Conservation (phyloP, 2,888 invertebrate species). For the Ectemnius cavifrons region DNA sequence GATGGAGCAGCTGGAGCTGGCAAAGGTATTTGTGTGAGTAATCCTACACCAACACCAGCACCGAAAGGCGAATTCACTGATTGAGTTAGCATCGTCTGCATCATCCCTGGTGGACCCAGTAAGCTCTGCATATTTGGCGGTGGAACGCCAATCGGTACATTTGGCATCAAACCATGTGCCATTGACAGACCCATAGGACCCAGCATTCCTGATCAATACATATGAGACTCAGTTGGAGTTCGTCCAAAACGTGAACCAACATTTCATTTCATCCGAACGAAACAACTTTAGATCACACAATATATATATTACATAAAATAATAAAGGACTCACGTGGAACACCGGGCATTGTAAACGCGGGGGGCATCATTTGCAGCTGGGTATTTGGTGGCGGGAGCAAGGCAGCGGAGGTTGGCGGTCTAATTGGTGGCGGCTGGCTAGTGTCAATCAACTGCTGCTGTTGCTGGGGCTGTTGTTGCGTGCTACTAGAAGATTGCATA, state of each 20-base stretch:
- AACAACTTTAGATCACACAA: neutral
- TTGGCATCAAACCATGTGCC: slow-evolving; percentile 80
- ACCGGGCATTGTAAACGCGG: slow-evolving; percentile 77
- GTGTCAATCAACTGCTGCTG: slow-evolving; percentile 79
- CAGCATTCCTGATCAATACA: slow-evolving; percentile 70
- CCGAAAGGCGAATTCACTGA: slow-evolving; percentile 76
- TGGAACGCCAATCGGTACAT: slow-evolving; percentile 80
- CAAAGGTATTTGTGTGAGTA: slow-evolving; percentile 76
- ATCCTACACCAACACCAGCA: slow-evolving; percentile 72
- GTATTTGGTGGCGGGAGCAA: slow-evolving; percentile 76
- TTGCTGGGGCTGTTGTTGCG: slow-evolving; percentile 53
- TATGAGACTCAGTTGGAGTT: neutral
- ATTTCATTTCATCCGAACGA: neutral
- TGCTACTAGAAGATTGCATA: slow-evolving; percentile 62
- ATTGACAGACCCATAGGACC: slow-evolving; percentile 80
- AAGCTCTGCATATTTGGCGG: slow-evolving; percentile 80
- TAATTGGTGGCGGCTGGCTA: slow-evolving; percentile 82
- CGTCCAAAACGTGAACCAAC: neutral
- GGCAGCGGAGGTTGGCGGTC: slow-evolving; percentile 78
- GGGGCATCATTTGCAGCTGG: slow-evolving; percentile 77
- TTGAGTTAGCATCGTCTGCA: slow-evolving; percentile 74
- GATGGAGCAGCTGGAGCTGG: slow-evolving; percentile 76
- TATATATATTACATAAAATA: no score
- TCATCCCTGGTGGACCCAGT: slow-evolving; percentile 75
- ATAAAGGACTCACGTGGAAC: slow-evolving; percentile 75